Conservation (phyloP, 2,888 invertebrate genomes). For the Formica aserva region DNA sequence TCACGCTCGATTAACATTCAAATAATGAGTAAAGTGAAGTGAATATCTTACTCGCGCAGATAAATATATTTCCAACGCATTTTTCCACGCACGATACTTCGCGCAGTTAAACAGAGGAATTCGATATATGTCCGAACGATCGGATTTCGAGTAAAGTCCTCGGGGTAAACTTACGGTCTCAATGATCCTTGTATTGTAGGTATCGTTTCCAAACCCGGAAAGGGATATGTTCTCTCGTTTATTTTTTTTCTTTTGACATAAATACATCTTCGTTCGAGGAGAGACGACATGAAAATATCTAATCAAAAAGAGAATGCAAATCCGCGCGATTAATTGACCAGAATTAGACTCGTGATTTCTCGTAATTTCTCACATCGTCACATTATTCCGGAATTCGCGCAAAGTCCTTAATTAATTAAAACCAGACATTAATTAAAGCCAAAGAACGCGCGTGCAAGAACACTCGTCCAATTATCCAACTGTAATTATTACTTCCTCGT, state of each 20-base stretch:
- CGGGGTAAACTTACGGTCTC: slow-evolving; percentile 72
- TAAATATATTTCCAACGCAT: neutral
- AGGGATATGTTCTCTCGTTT: slow-evolving; percentile 49
- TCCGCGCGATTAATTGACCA: neutral
- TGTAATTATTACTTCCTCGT: slow-evolving; percentile 31
- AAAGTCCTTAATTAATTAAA: slow-evolving; percentile 27
- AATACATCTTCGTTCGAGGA: neutral
- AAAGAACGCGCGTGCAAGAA: neutral
- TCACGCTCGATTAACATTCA: neutral
- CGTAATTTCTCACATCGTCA: neutral
- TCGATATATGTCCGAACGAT: slow-evolving; percentile 63
- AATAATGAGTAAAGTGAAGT: neutral
- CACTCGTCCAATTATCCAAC: neutral
- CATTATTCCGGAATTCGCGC: neutral
- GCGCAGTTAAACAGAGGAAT: slow-evolving; percentile 57
- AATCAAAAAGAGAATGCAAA: neutral
- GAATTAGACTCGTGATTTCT: neutral
- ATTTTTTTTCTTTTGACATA: neutral
- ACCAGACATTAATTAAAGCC: neutral
- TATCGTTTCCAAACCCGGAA: slow-evolving; percentile 70
- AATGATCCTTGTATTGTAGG: slow-evolving; percentile 55
- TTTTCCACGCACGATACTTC: neutral
- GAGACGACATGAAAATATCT: neutral
- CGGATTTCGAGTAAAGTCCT: slow-evolving; percentile 74
- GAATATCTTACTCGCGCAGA: neutral